Base-by-base conservation (phyloP, 2,888 invertebrate species). In the Lasius fuliginosus region DNA sequence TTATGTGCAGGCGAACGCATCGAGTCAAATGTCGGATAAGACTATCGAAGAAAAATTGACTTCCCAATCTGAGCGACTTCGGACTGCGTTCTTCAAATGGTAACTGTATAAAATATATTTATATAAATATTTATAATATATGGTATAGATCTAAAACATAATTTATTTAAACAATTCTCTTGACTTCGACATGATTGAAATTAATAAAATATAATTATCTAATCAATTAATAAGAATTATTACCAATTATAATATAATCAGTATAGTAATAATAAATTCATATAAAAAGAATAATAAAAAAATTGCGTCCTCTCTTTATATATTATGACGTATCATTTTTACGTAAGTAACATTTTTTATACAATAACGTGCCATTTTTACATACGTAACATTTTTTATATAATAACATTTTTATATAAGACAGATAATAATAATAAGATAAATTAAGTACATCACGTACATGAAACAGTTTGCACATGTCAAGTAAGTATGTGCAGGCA, bases 91-190 rank as follows among this genome's bases (percentile, higher is more conserved):
- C 3, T 40, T 12, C 23, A 65, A 65, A 12, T 36, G 36, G 65
- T 65, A 65, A 23, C 65, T 36, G n/a, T 65, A 4, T 64, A 36
- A 64, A 64, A 36, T 36, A 64, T 5, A 64, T 36, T 64, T 65
- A 36, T 6, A 36, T 65, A 40, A 33, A n/a, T 12, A 65, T 40
- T 40, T n/a, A 64, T 46, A 46, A 46, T 46, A 46, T 4, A 46
- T 46, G 15, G 46, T 42, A 40, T 11, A 42, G 12, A 12, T 12
- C 11, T 42, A 15, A 46, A 46, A 15, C 46, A 46, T 46, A 46
- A 46, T 46, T 42, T 42, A 46, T 46, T 12, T 46, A 46, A 46
- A 46, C 46, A 46, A 46, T 46, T 15, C 3, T 15, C 12, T 46
- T 46, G 0, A 46, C 46, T 46, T 46, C 4, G 46, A 46, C 15